A percentile compares a stretch with the other conserved stretches of the same genome.
Evolutionary conservation across 2,888 invertebrate genomes (phyloP).

Genomic region (Drosophila fungiperda): DNA sequence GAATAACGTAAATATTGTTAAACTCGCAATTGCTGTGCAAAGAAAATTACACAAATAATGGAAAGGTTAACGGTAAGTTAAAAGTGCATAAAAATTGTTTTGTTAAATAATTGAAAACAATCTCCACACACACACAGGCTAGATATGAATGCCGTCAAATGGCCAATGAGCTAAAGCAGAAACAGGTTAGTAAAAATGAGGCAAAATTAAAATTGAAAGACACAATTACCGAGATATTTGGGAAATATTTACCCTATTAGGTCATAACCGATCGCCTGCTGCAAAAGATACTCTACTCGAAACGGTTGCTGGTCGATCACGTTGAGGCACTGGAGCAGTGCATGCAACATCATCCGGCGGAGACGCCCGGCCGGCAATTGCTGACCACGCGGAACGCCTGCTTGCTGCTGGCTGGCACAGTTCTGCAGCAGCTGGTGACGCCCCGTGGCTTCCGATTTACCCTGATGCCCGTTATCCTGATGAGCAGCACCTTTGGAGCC

Average conservation of each 20-base stretch:
- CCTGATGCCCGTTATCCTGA: slow-evolving; percentile 74
- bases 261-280: slow-evolving; percentile 75
- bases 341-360: slow-evolving; percentile 46
- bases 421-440: slow-evolving; percentile 80
- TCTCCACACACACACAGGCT: slow-evolving; percentile 30
- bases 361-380: slow-evolving; percentile 53
- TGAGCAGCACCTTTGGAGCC: slow-evolving; percentile 79
- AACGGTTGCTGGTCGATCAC: slow-evolving; percentile 84
- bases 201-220: slow-evolving; percentile 16
- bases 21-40: slow-evolving; percentile 14
- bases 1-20: slow-evolving; percentile 52
- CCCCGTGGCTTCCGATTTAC: slow-evolving; percentile 74
- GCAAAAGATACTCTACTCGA: slow-evolving; percentile 82
- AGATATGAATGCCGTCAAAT: slow-evolving; percentile 55
- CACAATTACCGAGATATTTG: slow-evolving; percentile 1
- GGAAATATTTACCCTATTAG: slow-evolving; percentile 41
- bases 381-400: slow-evolving; percentile 79
- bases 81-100: neutral
- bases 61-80: slow-evolving; percentile 46
- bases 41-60: slow-evolving; percentile 33
- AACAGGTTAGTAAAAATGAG: slow-evolving; percentile 70
- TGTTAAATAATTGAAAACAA: neutral
- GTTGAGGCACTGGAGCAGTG: slow-evolving; percentile 84
- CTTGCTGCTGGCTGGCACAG: slow-evolving; percentile 73
- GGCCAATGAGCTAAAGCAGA: slow-evolving; percentile 81